Conservation (phyloP, 2,888 invertebrate species). For the Hirtodrosophila trivittata region DNA sequence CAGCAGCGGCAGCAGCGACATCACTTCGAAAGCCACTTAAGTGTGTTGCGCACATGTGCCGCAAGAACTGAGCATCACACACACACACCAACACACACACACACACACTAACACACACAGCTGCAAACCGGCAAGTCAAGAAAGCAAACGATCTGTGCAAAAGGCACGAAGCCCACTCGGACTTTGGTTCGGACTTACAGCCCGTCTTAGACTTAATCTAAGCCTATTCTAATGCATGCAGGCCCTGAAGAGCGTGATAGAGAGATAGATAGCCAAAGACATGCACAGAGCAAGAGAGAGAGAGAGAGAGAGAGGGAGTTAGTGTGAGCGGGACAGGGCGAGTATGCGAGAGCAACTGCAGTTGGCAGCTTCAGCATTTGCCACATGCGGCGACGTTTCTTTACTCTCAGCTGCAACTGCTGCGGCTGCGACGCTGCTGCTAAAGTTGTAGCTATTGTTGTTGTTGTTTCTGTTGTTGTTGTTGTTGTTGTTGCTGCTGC, state of each 20-base stretch:
- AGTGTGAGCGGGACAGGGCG: constrained; percentile 16
- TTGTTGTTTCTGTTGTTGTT: constrained; percentile 31
- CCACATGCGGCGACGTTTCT: constrained; percentile 67
- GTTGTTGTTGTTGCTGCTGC: constrained; percentile 51
- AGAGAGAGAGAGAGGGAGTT: constrained; percentile 15
- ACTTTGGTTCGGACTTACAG: constrained; percentile 56
- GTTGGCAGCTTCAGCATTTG: constrained; percentile 65
- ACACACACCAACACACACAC: constrained; percentile 29
- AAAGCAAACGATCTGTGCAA: constrained; percentile 45
- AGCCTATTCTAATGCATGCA: constrained; percentile 75
- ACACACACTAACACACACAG: constrained; percentile 32
- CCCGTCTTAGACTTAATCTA: constrained; percentile 70
- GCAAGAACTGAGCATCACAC: constrained; percentile 60
- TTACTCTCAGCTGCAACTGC: constrained; percentile 58
- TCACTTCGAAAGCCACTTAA: constrained; percentile 70
- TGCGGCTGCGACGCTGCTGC: constrained; percentile 40
- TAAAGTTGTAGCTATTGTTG: constrained; percentile 49
- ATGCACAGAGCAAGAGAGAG: constrained; percentile 8
- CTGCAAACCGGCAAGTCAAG: constrained; percentile 72
- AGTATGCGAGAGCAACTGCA: constrained; percentile 42
- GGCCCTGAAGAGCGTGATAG: constrained; percentile 39
- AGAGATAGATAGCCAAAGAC: constrained; percentile 12
- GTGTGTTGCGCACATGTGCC: constrained; percentile 69
- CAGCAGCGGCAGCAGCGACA: constrained; percentile 51
- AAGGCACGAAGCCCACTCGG: constrained; percentile 61